Evolutionary conservation across 2,113 vertebrate genomes (phyloP).

Genomic region (Eupsittula cactorum): DNA sequence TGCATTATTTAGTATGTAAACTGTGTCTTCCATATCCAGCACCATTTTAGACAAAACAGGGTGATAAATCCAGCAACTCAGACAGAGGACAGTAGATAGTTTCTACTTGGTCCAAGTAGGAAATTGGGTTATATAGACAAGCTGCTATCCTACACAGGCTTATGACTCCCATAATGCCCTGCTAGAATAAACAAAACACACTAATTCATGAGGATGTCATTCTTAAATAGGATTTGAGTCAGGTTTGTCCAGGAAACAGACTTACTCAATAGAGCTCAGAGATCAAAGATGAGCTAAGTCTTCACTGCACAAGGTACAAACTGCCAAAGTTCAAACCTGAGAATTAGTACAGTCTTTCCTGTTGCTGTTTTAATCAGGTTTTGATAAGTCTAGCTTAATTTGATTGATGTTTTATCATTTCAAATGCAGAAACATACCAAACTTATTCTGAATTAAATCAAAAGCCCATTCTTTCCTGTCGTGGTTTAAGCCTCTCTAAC

Average conservation of each 20-base stretch:
- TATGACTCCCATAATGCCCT: conserved; percentile 78
- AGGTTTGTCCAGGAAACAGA: conserved; percentile 64
- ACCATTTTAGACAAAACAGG: conserved; percentile 81
- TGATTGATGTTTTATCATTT: not conserved
- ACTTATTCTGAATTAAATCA: not conserved
- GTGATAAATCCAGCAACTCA: conserved; percentile 63
- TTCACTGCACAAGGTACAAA: not conserved
- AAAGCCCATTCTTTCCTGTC: not conserved
- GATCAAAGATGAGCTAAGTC: conserved; percentile 19
- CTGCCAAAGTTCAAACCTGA: not conserved
- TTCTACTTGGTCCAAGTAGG: not conserved
- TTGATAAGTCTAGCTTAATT: not conserved
- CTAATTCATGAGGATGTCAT: conserved; percentile 82
- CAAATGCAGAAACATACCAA: not conserved
- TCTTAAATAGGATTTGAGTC: conserved; percentile 88
- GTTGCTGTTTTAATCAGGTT: not conserved
- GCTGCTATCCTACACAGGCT: conserved; percentile 75
- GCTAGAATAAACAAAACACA: conserved; percentile 76
- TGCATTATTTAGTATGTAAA: conserved; percentile 79
- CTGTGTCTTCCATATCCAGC: conserved; percentile 82
- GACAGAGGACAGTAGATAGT: not conserved
- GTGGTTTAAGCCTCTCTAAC: no score
- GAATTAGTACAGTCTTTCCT: not conserved
- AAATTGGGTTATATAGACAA: conserved; percentile 80
- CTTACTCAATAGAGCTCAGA: conserved; percentile 28